Percentiles rank a stretch among this genome's conserved stretches.
Conservation (phyloP, 2,888 invertebrate species). For the Aethes cnicana region DNA sequence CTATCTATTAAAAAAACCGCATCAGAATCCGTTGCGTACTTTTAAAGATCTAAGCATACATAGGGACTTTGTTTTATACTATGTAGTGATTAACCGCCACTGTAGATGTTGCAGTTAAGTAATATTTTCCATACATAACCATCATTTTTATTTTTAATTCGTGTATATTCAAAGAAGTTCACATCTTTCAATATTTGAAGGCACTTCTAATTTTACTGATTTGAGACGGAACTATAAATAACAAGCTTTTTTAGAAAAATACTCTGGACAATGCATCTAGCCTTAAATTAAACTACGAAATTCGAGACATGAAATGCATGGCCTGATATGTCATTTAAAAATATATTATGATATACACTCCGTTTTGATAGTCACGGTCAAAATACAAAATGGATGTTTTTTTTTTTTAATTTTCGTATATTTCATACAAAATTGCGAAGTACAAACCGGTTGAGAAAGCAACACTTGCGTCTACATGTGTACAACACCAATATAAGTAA, state of each 20-base stretch:
- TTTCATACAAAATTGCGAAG: constrained; percentile 30
- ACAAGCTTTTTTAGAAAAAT: constrained; percentile 24
- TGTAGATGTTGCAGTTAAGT: no score
- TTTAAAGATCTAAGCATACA: no score
- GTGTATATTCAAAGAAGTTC: no score
- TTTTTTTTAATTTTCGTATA: constrained; percentile 17
- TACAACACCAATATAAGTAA: constrained; percentile 31
- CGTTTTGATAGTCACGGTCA: constrained; percentile 6
- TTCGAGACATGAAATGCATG: constrained; percentile 14
- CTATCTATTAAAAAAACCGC: no score
- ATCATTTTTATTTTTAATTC: no score
- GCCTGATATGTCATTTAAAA: constrained; percentile 15
- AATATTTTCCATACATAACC: no score
- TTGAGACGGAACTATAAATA: constrained; percentile 3
- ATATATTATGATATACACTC: constrained; percentile 1
- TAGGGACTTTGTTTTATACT: no score
- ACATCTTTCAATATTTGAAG: not conserved
- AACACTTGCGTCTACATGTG: constrained; percentile 23
- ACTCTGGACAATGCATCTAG: constrained; percentile 21
- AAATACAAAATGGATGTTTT: constrained; percentile 21
- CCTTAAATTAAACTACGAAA: constrained; percentile 11
- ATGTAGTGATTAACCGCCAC: no score
- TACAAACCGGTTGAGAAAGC: constrained; percentile 29
- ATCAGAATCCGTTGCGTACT: no score
- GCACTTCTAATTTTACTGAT: not conserved